Evolutionary conservation across 2,888 invertebrate species (phyloP), one percentile per base, ranked within the genome.

Genomic region (Drosophila maculinotata): DNA sequence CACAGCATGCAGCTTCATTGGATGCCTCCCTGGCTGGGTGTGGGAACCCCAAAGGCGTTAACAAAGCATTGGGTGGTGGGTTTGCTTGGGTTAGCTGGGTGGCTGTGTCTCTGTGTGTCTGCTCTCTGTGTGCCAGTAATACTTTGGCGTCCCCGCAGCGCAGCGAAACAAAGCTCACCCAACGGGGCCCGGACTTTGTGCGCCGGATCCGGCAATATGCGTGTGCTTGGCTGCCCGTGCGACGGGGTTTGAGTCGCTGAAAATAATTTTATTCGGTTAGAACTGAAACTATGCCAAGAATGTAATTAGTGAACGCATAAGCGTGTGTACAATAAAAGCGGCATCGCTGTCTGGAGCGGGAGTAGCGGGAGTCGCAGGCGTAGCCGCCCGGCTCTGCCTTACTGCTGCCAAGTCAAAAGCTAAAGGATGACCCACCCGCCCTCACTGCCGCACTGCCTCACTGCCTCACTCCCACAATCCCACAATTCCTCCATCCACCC

Each of bases 201-300:
- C 26, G 36, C 51, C 33, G 66, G 47, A 69, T 59, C 60, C 60
- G 52, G 60, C 56, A 69, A 76, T 76, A 69, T 72, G 58, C 75
- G 63, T 72, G 53, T 47, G 75, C 62, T 25, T 60, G 58, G 36
- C n/a, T n/a, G n/a, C n/a, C n/a, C n/a, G n/a, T 28, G 28, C 28
- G 15, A 12, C 15, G 52, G 48, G 69, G 66, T 67, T 77, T 79
- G 76, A 76, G 81, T 69, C 75, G 79, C 75, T 85, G 77, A 79
- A 81, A 83, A 86, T 86, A 86, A 85, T 86, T 86, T 86, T 84
- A 86, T 86, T 83, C 81, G 86, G 84, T 86, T 86, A 83, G 94
- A 94, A 94, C 94, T 88, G 95, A 95, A 96, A 96, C 96, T 96
- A 96, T 96, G 96, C 96, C 95, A 96, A 96, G 96, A 97, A 96